phyloP scores from a whole-genome alignment of 2,797 vertebrate species.

The Setipinna tenuifilis region DNA sequence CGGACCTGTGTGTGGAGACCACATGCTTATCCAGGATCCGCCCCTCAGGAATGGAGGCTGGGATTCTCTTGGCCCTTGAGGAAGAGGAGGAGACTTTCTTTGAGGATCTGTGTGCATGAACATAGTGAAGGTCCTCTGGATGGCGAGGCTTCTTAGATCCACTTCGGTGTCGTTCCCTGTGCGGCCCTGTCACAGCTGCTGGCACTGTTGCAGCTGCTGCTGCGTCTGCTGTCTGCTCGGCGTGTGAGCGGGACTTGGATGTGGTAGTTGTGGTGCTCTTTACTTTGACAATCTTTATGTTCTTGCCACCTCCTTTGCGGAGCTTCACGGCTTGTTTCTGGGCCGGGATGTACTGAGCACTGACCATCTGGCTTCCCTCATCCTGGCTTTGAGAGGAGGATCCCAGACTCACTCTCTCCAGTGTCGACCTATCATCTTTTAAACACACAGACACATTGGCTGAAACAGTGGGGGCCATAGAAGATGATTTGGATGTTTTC shows the following conservation, averaged over 20 bases:
- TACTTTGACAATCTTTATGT: conserved; percentile 70
- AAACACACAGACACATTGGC: conserved; percentile 5
- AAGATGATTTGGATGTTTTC: conserved; percentile 54
- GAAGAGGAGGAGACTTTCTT: conserved; percentile 71
- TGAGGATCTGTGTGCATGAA: conserved; percentile 72
- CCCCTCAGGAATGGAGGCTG: conserved; percentile 68
- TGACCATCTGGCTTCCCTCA: conserved; percentile 73
- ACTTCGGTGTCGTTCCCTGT: conserved; percentile 67
- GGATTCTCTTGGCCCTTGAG: conserved; percentile 68
- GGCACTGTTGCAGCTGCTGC: conserved; percentile 29
- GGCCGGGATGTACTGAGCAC: conserved; percentile 70
- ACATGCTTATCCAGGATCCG: conserved; percentile 59
- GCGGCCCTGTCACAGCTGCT: neutral
- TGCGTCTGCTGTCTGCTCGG: conserved; percentile 60
- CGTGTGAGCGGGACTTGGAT: conserved; percentile 52
- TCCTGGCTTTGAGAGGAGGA: conserved; percentile 83
- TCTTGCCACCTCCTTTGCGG: conserved; percentile 73
- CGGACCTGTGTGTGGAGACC: conserved; percentile 48
- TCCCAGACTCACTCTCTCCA: conserved; percentile 78
- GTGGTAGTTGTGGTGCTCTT: conserved; percentile 62
- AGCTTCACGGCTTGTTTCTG: conserved; percentile 73
- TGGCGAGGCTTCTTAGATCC: conserved; percentile 73
- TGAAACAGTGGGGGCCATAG: conserved; percentile 8
- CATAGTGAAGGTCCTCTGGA: conserved; percentile 68
- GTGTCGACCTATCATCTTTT: conserved; percentile 61